These are phyloP conservation scores for Anser brachyrhynchus DNA, from an alignment of 2,113 vertebrate genomes.

Conservation along the genomic window DNA sequence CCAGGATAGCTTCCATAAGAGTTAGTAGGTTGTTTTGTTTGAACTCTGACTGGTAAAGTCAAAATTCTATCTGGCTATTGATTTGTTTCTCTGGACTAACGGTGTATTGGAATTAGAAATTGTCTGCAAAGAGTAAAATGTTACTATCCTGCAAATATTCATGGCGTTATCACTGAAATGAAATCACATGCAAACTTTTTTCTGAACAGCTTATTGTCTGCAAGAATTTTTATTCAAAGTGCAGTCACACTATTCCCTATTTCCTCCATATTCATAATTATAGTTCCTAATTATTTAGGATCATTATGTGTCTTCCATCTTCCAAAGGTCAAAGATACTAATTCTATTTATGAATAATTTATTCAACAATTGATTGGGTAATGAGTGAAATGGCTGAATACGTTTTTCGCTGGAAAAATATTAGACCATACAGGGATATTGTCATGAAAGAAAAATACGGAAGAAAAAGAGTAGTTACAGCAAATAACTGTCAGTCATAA, in stretches of 20 bases:
- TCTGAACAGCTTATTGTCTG: background rate
- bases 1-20: background rate
- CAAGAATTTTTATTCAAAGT: background rate
- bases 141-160: background rate
- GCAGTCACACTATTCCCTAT: background rate
- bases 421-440: background rate
- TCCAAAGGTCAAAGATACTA: conserved; percentile 49
- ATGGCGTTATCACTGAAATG: background rate
- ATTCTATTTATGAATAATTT: conserved; percentile 60
- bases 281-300: conserved; percentile 35
- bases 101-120: background rate
- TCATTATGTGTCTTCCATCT: conserved; percentile 24
- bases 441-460: background rate
- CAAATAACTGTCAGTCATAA: background rate
- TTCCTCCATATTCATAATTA: conserved; percentile 16
- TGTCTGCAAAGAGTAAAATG: background rate
- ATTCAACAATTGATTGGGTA: conserved; percentile 45
- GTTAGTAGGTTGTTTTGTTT: background rate
- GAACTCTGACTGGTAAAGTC: background rate
- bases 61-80: background rate
- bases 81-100: conserved; percentile 19
- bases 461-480: conserved; percentile 2
- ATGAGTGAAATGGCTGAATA: conserved; percentile 24
- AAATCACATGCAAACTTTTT: background rate
- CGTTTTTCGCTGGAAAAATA: conserved; percentile 56